A percentile compares a stretch with the other conserved stretches of the same genome.
Evolutionary conservation across 2,888 invertebrate genomes (phyloP).

Genomic region (Pteria penguin): DNA sequence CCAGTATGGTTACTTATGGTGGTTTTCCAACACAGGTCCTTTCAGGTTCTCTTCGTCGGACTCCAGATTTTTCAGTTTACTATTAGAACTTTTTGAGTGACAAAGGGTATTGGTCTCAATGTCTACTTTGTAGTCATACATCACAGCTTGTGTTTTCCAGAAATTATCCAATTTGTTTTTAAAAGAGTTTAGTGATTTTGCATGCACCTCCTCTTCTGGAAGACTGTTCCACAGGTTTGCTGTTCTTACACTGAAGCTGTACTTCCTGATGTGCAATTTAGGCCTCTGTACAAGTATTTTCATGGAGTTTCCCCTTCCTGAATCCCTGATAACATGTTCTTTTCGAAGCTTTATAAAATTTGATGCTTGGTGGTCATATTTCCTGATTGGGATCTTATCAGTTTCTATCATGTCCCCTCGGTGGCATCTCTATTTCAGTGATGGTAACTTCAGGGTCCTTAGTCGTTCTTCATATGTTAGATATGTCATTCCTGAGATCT

Average conservation of each 20-base stretch:
- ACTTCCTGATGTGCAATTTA: neutral
- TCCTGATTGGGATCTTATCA: conserved; percentile 15
- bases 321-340: neutral
- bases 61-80: neutral
- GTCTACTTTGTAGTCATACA: neutral
- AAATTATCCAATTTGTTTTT: neutral
- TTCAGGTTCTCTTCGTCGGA: neutral
- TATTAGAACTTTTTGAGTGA: neutral
- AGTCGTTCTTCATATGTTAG: conserved; percentile 23
- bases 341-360: conserved; percentile 5
- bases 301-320: neutral
- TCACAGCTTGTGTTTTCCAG: neutral
- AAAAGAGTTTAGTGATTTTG: neutral
- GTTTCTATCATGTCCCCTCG: conserved; percentile 35
- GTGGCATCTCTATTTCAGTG: neutral
- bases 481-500: conserved; percentile 20
- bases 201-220: neutral
- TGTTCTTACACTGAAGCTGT: neutral
- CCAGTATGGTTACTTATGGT: neutral
- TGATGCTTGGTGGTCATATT: neutral
- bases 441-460: conserved; percentile 14
- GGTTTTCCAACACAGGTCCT: neutral
- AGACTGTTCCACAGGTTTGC: conserved; percentile 1
- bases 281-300: conserved; percentile 1
- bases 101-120: no score